Evolutionary conservation across 2,113 vertebrate genomes (phyloP), one percentile per base, ranked within the genome.

Genomic region (Miniopterus natalensis): DNA sequence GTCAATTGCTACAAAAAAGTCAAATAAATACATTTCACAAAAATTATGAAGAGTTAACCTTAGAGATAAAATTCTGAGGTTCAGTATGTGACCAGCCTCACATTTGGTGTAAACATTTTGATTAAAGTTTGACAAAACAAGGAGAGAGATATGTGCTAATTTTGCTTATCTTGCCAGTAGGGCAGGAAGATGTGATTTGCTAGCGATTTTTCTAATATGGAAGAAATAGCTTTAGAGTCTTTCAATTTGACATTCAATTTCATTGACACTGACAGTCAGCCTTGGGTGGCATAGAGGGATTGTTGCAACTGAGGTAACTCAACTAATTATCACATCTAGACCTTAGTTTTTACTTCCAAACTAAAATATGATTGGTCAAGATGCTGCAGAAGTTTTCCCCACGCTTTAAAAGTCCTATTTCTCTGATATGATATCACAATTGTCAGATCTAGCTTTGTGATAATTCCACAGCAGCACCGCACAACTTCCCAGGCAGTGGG

Each of bases 401-500:
- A 53, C 42, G 95, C 68, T 95, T 93, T 87, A 84, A 36, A 97
- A 96, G 92, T 96, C 92, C 51, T 74, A 87, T 94, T 97, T 97
- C 94, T 94, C 96, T 92, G 94, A 93, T 92, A 96, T 36, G 63
- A 86, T 97, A 96, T 97, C 92, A 70, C 97, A 98, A 97, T 96
- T 97, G 95, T 96, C 96, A 96, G 97, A 97, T 98, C 79, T 96
- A 89, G 70, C 71, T 93, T 84, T 91, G 70, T 88, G 97, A 98
- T 98, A 98, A 97, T 93, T 97, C 93, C 96, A 49, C 12, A 73
- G 63, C 42, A 47, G 66, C 61, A 77, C 49, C 27, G 53, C 25
- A 57, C 45, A 91, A 88, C 93, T 96, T 96, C 59, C 59, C 83
- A 87, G 79, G 93, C 93, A 95, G 94, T 59, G 27, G 96, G 95